These are phyloP conservation scores for Carcharodon carcharias DNA, from an alignment of 2,797 vertebrate genomes.

Conservation along the genomic window DNA sequence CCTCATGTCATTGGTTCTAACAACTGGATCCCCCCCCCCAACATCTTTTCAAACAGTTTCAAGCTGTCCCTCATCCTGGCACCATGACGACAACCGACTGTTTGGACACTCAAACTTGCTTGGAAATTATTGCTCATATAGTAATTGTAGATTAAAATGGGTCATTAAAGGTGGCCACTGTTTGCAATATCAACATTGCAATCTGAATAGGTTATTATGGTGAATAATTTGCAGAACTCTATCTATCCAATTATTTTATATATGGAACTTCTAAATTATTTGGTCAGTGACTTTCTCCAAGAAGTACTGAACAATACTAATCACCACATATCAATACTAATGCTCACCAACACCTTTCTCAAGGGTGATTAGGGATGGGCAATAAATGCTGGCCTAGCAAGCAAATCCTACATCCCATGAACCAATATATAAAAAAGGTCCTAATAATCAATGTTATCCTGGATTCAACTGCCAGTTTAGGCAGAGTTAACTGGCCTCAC, in stretches of 20 bases:
- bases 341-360: no score
- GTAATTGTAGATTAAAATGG: not conserved
- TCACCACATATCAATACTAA: not conserved
- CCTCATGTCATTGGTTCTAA: no score
- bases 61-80: no score
- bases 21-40: no score
- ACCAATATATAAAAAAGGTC: no score
- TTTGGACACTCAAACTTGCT: no score
- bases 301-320: not conserved
- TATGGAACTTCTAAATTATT: not conserved
- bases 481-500: not conserved
- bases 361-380: no score
- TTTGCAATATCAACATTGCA: not conserved
- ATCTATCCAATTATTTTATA: not conserved
- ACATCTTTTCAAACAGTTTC: no score
- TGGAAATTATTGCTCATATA: no score
- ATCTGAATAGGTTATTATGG: not conserved
- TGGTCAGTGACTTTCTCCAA: not conserved
- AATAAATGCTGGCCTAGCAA: no score
- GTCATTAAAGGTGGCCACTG: not conserved
- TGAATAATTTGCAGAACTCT: not conserved
- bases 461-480: not conserved
- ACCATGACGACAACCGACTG: no score
- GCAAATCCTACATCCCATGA: no score
- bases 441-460: not conserved